Evolutionary conservation across 2,113 vertebrate genomes (phyloP), one percentile per base, ranked within the genome.

Genomic region (Upupa epops): DNA sequence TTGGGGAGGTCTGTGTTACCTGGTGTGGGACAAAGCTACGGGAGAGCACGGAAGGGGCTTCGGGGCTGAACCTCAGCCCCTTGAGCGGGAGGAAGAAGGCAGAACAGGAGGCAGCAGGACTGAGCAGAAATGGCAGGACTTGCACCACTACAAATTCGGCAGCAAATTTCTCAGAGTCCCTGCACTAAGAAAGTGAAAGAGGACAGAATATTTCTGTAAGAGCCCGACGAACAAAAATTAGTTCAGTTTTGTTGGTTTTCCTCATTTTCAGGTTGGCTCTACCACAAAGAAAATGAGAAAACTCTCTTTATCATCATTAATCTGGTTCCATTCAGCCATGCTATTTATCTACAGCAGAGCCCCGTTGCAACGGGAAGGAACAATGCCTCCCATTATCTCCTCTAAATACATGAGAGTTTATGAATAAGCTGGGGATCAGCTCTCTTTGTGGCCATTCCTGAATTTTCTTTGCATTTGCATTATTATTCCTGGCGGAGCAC

Each of bases 391-490:
- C 88, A 90, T 90, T 73, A 76, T 92, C 81, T 84, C 32, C 58
- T 90, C 77, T 89, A 95, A 93, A 90, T 90, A 94, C 84, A 78
- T 86, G 86, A 86, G 49, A 79, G 77, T 96, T 96, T 96, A 82
- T 94, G 86, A 90, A 93, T 82, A 89, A 96, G 95, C 86, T 95
- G 84, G 95, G 85, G 89, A 69, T 86, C 46, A 3, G 55, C 72
- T 90, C 81, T 83, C 85, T 95, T 93, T 95, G 73, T 82, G 80
- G 81, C 77, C 55, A 84, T 20, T 76, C 90, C 83, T 69, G 83
- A 93, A 93, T 94, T 95, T 95, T 94, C 88, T 95, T 88, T 89
- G 82, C 46, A 96, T 94, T 88, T 90, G 55, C 81, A 85, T 90
- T 92, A 81, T 46, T 92, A 72, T 84, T 92, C 45, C 16, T 82